phyloP scores from a whole-genome alignment of 2,113 vertebrate species.

The Phasianus colchicus region DNA sequence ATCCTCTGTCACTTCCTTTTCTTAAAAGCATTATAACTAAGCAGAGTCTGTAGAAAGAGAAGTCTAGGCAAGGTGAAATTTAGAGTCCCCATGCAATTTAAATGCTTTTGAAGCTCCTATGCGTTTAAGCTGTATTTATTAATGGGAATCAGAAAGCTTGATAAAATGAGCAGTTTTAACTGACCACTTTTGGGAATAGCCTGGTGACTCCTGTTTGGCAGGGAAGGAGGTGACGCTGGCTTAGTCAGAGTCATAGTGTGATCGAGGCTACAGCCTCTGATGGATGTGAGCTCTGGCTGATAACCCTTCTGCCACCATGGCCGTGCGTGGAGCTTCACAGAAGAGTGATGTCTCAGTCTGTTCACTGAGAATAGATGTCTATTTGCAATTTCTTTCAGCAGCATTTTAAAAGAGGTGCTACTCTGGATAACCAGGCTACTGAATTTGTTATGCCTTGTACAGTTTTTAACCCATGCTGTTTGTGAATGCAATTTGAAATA shows the following conservation, averaged over 20 bases:
- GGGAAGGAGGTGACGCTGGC: background rate
- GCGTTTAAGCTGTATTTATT: background rate
- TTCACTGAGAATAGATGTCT: background rate
- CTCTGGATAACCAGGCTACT: background rate
- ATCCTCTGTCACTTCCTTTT: background rate
- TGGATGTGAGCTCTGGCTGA: background rate
- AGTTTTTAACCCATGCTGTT: background rate
- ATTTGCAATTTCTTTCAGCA: background rate
- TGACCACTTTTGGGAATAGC: background rate
- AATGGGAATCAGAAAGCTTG: background rate
- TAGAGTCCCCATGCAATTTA: background rate
- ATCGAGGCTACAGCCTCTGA: background rate
- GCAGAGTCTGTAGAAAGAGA: background rate
- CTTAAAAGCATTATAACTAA: background rate
- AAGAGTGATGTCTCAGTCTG: accelerated
- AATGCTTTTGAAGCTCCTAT: background rate
- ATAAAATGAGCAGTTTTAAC: background rate
- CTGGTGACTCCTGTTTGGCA: background rate
- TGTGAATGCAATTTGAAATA: background rate
- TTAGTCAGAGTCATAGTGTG: background rate
- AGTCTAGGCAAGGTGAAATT: background rate
- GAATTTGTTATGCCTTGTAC: background rate
- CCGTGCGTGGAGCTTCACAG: accelerated
- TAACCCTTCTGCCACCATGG: background rate
- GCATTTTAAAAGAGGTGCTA: background rate